Evolutionary conservation across 2,888 invertebrate species (phyloP).

Genomic region (Orchesellides sinensis): DNA sequence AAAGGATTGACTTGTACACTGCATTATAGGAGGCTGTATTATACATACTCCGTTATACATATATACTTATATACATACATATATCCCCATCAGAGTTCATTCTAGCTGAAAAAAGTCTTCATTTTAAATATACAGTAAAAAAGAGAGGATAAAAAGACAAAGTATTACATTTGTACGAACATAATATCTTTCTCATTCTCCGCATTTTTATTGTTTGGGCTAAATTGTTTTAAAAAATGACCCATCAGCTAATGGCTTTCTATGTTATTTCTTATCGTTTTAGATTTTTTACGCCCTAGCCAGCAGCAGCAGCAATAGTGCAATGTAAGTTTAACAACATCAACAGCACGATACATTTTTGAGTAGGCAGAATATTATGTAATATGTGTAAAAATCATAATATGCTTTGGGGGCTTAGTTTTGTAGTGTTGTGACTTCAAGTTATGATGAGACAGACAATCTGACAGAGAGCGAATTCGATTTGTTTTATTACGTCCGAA

Average conservation of each 20-base stretch:
- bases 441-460: slow-evolving; percentile 2
- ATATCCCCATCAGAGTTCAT: not conserved
- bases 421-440: not conserved
- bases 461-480: slow-evolving; percentile 51
- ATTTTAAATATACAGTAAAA: slow-evolving; percentile 30
- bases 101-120: slow-evolving; percentile 33
- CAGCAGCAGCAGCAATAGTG: slow-evolving; percentile 38
- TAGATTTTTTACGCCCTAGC: slow-evolving; percentile 62
- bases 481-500: slow-evolving; percentile 42
- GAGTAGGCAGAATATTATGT: slow-evolving; percentile 41
- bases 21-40: slow-evolving; percentile 5
- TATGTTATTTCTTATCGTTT: slow-evolving; percentile 58
- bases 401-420: not conserved
- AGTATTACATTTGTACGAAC: slow-evolving; percentile 24
- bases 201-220: slow-evolving; percentile 62
- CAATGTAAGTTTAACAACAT: slow-evolving; percentile 1
- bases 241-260: slow-evolving; percentile 65
- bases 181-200: slow-evolving; percentile 49
- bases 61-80: not conserved
- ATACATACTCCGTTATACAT: too few species aligned
- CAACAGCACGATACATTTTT: slow-evolving; percentile 54
- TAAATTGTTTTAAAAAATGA: slow-evolving; percentile 65
- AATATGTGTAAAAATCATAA: slow-evolving; percentile 6
- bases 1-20: slow-evolving; percentile 53
- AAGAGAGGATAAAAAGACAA: not conserved